Evolutionary conservation across 1,140 invertebrate genomes (phyloP).

Genomic region (Apis cerana): DNA sequence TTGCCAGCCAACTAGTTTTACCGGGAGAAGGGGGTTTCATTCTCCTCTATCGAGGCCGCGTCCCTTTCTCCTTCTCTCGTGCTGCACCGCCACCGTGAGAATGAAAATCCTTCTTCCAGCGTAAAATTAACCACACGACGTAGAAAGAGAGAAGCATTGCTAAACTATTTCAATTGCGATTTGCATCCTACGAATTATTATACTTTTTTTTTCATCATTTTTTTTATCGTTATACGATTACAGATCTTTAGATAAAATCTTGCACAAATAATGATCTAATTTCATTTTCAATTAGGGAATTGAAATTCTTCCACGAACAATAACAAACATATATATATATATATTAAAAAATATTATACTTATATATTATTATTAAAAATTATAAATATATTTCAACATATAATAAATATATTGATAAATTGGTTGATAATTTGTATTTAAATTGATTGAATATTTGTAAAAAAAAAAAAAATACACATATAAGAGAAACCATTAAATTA

Average conservation of each 20-base stretch:
- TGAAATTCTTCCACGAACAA: too few species aligned
- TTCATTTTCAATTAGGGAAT: too few species aligned
- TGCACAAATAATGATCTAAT: neutral
- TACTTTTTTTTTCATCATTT: neutral
- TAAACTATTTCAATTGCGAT: neutral
- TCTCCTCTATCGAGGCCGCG: constrained; percentile 50
- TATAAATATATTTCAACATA: neutral
- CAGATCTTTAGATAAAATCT: neutral
- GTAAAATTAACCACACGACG: constrained; percentile 4
- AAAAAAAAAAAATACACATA: neutral
- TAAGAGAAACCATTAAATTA: neutral
- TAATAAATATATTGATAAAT: neutral
- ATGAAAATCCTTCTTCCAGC: constrained; percentile 40
- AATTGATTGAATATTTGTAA: neutral
- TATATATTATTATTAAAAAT: too few species aligned
- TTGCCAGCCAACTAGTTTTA: constrained; percentile 74
- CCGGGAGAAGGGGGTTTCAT: constrained; percentile 69
- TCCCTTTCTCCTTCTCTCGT: neutral
- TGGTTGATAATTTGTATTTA: too few species aligned
- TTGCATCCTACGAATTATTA: too few species aligned
- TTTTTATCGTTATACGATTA: neutral
- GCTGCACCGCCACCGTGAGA: constrained; percentile 55
- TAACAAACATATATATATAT: too few species aligned
- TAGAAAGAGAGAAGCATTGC: neutral
- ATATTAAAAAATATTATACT: too few species aligned